Base-by-base conservation (phyloP, 2,888 invertebrate species). In the Mimas tiliae region DNA sequence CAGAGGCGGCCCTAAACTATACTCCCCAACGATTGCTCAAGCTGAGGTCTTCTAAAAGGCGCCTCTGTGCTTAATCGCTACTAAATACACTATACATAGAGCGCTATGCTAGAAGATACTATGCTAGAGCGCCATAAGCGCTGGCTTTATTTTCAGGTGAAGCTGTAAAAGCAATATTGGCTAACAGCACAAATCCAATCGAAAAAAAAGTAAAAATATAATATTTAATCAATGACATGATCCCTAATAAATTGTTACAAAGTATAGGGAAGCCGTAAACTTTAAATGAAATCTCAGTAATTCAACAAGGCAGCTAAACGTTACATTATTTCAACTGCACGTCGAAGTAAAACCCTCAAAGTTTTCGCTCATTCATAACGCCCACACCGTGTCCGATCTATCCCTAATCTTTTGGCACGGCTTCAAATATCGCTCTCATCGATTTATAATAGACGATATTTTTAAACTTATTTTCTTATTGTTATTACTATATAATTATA, bases 391-490 rank as follows among this genome's bases (percentile, higher is more conserved):
- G 66, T 68, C 69, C 75, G 69, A 78, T 78, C 77, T 78, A 81
- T 83, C 84, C 82, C 88, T 88, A 88, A 90, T 89, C 87, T 91
- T 82, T 87, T 91, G 91, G 91, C 91, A 84, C 70, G 52, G 66
- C 75, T 68, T 89, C 91, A 91, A 91, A 79, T 81, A 82, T 78
- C 81, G 79, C 83, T 86, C 85, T 85, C 87, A 81, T 74, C 63
- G 68, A 69, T 85, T 90, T 88, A 89, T 62, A 82, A 6, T 62
- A 4, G 14, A 79, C 78, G 81, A 80, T 65, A 69, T 69, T 70
- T 66, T 51, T n/a, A 65, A 65, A 58, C 45, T 52, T 64, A 16
- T 51, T 55, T 53, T 21, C 19, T 33, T 14, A 8, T 21, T 27
- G 27, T 27, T 1, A n/a, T n/a, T n/a, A n/a, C n/a, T n/a, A n/a